Evolutionary conservation across 2,888 invertebrate species (phyloP).

Genomic region (Aporophyla lueneburgensis): DNA sequence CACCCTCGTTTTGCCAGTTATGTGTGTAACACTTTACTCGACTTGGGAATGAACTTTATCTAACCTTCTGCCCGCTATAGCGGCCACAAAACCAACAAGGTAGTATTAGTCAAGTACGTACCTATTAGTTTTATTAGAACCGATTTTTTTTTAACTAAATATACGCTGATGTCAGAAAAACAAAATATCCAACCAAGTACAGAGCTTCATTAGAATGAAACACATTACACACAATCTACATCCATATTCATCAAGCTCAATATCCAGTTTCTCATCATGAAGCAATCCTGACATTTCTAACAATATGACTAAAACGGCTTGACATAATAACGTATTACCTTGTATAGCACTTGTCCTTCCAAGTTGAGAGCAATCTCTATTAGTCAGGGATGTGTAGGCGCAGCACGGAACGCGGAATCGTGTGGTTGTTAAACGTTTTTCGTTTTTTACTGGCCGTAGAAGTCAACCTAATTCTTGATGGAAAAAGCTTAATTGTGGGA

Average conservation of each 20-base stretch:
- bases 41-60: no score
- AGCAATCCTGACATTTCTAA: conserved; percentile 63
- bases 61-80: no score
- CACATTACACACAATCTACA: conserved; percentile 16
- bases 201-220: conserved; percentile 38
- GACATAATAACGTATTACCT: conserved; percentile 54
- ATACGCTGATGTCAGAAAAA: not conserved
- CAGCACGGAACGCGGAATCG: conserved; percentile 61
- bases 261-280: conserved; percentile 49
- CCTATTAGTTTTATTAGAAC: no score
- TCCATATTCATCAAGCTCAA: conserved; percentile 44
- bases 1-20: no score
- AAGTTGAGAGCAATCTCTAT: conserved; percentile 57
- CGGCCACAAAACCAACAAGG: no score
- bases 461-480: conserved; percentile 39
- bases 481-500: conserved; percentile 32
- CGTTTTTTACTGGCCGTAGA: conserved; percentile 22
- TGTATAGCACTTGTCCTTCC: conserved; percentile 63
- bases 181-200: not conserved
- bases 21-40: no score
- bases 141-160: no score
- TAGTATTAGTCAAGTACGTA: no score
- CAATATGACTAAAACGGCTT: conserved; percentile 55
- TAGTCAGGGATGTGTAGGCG: conserved; percentile 65
- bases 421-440: conserved; percentile 21